These are phyloP conservation scores for Hemitrygon akajei DNA, from an alignment of 2,797 vertebrate species.

Conservation along the genomic window DNA sequence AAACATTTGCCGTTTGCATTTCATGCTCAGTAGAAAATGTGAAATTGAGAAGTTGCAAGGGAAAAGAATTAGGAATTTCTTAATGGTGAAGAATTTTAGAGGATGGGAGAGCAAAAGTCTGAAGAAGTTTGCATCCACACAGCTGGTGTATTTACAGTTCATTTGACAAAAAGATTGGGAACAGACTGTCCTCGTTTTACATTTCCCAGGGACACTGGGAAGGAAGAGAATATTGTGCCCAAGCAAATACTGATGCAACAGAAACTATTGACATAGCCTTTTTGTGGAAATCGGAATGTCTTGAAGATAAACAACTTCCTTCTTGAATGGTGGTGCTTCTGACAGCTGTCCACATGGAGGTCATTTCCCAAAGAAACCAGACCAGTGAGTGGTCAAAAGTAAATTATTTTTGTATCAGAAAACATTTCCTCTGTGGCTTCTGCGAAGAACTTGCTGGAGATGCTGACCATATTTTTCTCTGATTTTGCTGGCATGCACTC, in stretches of 20 bases:
- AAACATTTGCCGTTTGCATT: neutral
- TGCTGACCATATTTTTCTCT: neutral
- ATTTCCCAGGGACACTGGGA: neutral
- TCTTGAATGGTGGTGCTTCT: neutral
- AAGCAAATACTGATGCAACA: neutral
- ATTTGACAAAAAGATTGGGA: neutral
- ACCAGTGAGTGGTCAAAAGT: constrained; percentile 22
- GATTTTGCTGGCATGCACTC: neutral
- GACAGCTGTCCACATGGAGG: neutral
- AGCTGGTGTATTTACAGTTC: neutral
- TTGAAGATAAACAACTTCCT: neutral
- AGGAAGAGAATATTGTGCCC: neutral
- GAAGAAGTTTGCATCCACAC: neutral
- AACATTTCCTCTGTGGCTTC: neutral
- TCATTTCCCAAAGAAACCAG: neutral
- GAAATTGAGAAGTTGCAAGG: neutral
- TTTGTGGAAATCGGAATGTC: neutral
- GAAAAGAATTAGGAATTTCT: neutral
- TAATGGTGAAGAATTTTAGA: neutral
- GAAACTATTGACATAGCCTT: neutral
- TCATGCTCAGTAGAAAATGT: neutral
- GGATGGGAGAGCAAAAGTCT: neutral
- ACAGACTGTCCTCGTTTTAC: neutral
- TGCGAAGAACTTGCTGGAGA: neutral
- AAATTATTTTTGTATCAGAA: neutral